Percentiles rank a stretch among this genome's conserved stretches.
Conservation (phyloP, 2,113 vertebrate genomes). For the Anguilla japonica region DNA sequence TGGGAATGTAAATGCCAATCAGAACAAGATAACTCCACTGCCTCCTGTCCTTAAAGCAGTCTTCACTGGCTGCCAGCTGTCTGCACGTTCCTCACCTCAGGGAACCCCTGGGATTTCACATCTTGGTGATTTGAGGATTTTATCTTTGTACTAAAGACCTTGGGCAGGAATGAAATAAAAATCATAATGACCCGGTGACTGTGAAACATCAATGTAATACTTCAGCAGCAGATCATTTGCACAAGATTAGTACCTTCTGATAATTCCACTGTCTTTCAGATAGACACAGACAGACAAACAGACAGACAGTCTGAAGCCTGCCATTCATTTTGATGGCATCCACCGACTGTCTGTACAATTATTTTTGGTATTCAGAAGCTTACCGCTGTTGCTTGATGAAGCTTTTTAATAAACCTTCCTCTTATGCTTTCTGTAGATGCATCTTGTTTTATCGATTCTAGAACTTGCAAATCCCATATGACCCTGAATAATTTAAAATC, state of each 20-base stretch:
- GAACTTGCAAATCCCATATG: constrained; percentile 44
- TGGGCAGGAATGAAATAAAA: neutral
- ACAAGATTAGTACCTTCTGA: neutral
- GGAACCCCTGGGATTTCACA: neutral
- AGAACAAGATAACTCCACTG: neutral
- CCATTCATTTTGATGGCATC: neutral
- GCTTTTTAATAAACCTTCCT: constrained; percentile 46
- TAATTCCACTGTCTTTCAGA: neutral
- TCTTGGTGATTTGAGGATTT: neutral
- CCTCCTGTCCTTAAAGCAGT: neutral
- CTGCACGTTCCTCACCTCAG: neutral
- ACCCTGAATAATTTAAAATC: constrained; percentile 14
- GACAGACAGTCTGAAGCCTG: neutral
- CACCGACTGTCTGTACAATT: neutral
- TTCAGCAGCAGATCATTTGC: neutral
- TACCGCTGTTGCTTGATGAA: constrained; percentile 38
- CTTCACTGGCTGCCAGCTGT: neutral
- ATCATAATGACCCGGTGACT: neutral
- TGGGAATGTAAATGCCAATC: neutral
- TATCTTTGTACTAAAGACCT: neutral
- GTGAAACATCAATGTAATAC: neutral
- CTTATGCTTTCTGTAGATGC: constrained; percentile 32
- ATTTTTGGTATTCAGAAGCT: constrained; percentile 11
- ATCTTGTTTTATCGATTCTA: constrained; percentile 44
- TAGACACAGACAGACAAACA: too few relatives aligned